phyloP scores from a whole-genome alignment of 2,888 invertebrate genomes.

The Caenorhabditis macrosperma region DNA sequence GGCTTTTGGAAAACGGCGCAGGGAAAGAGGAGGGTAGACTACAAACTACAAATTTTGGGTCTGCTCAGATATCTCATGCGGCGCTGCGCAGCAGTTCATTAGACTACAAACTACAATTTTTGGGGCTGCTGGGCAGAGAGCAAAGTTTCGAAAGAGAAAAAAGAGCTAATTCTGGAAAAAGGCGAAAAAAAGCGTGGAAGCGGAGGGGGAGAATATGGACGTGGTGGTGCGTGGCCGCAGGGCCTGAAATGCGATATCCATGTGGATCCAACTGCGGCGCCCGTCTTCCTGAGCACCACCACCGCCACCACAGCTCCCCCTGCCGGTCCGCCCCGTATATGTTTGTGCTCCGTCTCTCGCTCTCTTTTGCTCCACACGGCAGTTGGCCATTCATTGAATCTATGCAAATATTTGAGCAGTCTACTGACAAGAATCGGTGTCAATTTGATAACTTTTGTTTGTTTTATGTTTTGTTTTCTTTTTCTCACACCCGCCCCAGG shows the following conservation, averaged over 20 bases:
- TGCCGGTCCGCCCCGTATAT: not conserved
- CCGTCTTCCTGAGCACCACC: not conserved
- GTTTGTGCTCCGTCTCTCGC: not conserved
- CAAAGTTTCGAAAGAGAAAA: too few relatives aligned
- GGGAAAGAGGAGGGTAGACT: too few relatives aligned
- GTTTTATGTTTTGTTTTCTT: not conserved
- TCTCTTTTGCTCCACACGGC: not conserved
- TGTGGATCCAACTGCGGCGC: not conserved
- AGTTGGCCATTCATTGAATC: not conserved
- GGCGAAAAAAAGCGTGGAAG: not conserved
- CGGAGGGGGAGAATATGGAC: too few relatives aligned
- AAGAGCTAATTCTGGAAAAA: too few relatives aligned
- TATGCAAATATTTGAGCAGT: slow-evolving; percentile 17
- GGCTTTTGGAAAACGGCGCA: too few relatives aligned
- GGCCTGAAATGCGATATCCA: not conserved
- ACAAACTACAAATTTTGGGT: too few relatives aligned
- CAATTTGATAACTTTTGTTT: slow-evolving; percentile 1
- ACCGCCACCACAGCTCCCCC: not conserved
- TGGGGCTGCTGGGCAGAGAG: too few relatives aligned
- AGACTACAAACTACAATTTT: too few relatives aligned
- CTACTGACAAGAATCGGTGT: not conserved
- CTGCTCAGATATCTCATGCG: too few relatives aligned
- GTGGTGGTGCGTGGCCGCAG: too few relatives aligned
- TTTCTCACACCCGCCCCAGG: not conserved
- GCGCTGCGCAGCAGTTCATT: too few relatives aligned